Conservation (phyloP, 1,140 invertebrate genomes). For the Zaprionus inermis region DNA sequence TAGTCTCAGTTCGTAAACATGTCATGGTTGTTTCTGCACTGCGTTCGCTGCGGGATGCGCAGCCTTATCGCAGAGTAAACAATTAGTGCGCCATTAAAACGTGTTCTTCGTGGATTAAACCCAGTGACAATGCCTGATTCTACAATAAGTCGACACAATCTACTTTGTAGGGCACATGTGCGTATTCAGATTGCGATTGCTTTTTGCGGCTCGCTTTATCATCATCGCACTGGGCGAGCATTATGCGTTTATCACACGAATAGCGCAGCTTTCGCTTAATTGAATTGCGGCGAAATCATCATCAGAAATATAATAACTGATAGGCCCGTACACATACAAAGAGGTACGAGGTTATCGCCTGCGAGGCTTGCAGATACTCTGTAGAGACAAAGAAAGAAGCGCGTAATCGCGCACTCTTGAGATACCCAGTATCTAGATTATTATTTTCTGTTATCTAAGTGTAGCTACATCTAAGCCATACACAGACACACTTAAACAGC, state of each 20-base stretch:
- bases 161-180: conserved; percentile 7
- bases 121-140: conserved; percentile 5
- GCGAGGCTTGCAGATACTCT: conserved; percentile 12
- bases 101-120: conserved; percentile 71
- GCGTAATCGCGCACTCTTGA: background rate
- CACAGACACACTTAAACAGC: background rate
- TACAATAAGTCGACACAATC: conserved; percentile 1
- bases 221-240: background rate
- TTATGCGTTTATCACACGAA: conserved; percentile 37
- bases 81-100: conserved; percentile 76
- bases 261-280: conserved; percentile 62
- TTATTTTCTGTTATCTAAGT: background rate
- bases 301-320: conserved; percentile 65
- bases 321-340: conserved; percentile 35
- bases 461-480: background rate
- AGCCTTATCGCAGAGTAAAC: conserved; percentile 70
- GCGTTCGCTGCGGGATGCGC: conserved; percentile 57
- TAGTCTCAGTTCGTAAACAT: conserved; percentile 30
- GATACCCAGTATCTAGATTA: background rate
- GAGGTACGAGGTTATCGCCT: conserved; percentile 23
- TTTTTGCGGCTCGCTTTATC: background rate
- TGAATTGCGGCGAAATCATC: conserved; percentile 54
- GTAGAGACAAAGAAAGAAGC: background rate
- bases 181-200: conserved; percentile 21
- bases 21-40: conserved; percentile 24